phyloP scores from a whole-genome alignment of 2,113 vertebrate species.

The Syngnathus floridae region DNA sequence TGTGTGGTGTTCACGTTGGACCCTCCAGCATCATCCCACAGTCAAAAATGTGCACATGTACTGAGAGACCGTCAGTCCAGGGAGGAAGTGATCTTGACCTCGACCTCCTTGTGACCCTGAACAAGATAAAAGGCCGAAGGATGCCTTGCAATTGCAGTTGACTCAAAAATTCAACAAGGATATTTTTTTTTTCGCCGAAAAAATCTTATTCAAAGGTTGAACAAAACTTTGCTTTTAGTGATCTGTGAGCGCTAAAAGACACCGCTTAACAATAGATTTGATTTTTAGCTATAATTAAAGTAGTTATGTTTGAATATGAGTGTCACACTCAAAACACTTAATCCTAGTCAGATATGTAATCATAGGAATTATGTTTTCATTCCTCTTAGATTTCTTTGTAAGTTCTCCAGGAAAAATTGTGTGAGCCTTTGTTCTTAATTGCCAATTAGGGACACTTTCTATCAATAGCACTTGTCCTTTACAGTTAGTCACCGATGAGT shows the following conservation, averaged over 20 bases:
- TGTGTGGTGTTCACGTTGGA: neutral
- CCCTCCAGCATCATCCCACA: neutral
- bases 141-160: neutral
- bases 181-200: neutral
- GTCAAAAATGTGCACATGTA: neutral
- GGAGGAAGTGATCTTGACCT: neutral
- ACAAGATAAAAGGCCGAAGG: neutral
- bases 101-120: neutral
- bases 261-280: neutral
- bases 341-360: neutral
- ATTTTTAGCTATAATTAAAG: neutral
- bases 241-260: neutral
- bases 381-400: neutral
- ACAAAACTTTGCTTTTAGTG: neutral
- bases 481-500: neutral
- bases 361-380: neutral
- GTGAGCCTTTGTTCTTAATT: neutral
- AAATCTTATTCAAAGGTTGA: neutral
- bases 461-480: neutral
- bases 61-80: no score
- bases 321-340: neutral
- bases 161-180: neutral
- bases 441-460: neutral
- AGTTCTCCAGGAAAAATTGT: neutral
- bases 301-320: neutral